Conservation (phyloP, 2,888 invertebrate species). For the Rhamphomyia laevipes region DNA sequence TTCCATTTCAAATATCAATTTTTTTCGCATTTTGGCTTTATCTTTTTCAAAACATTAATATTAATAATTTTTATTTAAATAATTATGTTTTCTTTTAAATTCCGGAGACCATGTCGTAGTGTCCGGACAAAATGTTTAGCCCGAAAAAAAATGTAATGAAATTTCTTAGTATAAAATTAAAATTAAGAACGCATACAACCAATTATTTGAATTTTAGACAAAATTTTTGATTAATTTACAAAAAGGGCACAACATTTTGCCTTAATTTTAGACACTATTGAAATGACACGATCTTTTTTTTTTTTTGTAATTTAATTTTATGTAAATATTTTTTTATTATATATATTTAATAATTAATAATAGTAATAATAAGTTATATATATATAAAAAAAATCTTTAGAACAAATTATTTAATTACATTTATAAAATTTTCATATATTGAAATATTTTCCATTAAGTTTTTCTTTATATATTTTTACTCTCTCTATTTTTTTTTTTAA, state of each 20-base stretch:
- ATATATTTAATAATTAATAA: background rate
- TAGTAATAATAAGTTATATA: background rate
- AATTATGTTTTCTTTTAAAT: background rate
- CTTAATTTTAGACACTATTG: slow-evolving; percentile 8
- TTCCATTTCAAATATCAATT: background rate
- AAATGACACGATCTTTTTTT: slow-evolving; percentile 13
- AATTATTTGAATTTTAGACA: background rate
- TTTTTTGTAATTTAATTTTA: slow-evolving; percentile 5
- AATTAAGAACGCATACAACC: background rate
- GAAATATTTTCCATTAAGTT: too few species aligned
- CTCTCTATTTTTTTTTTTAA: too few species aligned
- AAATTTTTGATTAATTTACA: background rate
- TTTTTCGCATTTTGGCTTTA: background rate
- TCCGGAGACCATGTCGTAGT: slow-evolving; percentile 11
- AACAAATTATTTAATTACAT: background rate
- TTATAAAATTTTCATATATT: too few species aligned
- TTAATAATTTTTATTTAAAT: background rate
- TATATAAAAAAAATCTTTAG: slow-evolving; percentile 2
- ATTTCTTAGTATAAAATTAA: background rate
- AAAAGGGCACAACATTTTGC: slow-evolving; percentile 15
- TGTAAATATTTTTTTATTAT: slow-evolving; percentile 11
- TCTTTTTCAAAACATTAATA: background rate
- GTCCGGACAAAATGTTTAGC: slow-evolving; percentile 15
- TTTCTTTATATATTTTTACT: too few species aligned
- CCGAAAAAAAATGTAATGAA: slow-evolving; percentile 4